Base-by-base conservation (phyloP, 2,113 vertebrate genomes). In the Octodon degus region DNA sequence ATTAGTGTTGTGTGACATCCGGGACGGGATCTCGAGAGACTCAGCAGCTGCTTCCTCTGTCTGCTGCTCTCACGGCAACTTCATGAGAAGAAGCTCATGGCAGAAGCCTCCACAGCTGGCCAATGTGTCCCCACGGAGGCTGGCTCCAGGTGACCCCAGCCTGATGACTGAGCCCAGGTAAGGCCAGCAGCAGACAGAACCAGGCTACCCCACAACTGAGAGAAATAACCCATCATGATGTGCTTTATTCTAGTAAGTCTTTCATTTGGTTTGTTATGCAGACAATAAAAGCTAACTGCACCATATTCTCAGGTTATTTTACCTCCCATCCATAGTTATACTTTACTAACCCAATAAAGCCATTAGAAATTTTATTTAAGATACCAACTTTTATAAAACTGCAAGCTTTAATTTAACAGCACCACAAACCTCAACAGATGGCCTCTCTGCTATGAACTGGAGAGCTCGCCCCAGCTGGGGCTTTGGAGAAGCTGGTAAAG, bases 391-490 rank as follows among this genome's bases (percentile, higher is more conserved):
- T 96, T 68, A 81, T 86, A 94, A 85, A 62, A 9, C 11, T 12
- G 13, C 20, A 82, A 74, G 43, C 80, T 96, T 89, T 76, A 58
- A 89, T 96, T 89, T 76, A 58, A 89, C 96, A 80, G 8, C 79
- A 88, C 22, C 1, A 2, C 30, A 65, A 20, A 70, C 84, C 53
- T 89, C 47, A 96, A 68, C 53, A 70, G 85, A 91, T n/a, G 63
- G 17, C 34, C 17, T 93, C 20, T 79, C 24, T 79, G 34, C 32
- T 67, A 30, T 80, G 37, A 79, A 55, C 47, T 50, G 16, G 43
- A 34, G 9, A 47, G 32, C 2, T 87, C 67, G 3, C 34, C 32
- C 32, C 50, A 37, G 11, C 10, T 65, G 63, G n/a, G 30, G 60
- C 27, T 92, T 68, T 6, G 2, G 3, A 24, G 34, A 93, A 90